phyloP scores from a whole-genome alignment of 35 echinoderm and acorn worm genomes.

The Hemicentrotus pulcherrimus region DNA sequence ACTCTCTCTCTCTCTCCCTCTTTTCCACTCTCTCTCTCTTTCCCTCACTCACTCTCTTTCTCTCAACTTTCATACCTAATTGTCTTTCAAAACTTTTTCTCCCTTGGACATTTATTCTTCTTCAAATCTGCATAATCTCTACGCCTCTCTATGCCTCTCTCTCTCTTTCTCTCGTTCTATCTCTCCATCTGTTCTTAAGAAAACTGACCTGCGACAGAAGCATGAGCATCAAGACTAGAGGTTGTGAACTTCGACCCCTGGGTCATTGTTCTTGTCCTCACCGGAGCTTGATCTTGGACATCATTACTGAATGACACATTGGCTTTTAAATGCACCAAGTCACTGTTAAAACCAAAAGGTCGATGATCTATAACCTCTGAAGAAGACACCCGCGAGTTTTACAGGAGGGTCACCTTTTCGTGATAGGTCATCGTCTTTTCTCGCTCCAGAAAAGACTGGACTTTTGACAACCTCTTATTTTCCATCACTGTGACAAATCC shows the following conservation, averaged over 20 bases:
- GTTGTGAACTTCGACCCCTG: conserved; percentile 38
- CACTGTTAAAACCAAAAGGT: neutral
- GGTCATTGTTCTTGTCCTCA: neutral
- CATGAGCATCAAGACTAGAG: conserved; percentile 14
- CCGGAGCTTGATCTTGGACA: neutral
- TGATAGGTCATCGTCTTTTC: conserved; percentile 24
- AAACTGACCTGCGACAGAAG: conserved; percentile 32
- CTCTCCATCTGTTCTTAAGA: neutral
- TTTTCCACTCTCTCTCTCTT: neutral
- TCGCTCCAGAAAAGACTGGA: conserved; percentile 23
- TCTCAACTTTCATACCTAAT: neutral
- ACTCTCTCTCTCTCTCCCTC: neutral
- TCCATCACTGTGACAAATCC: neutral
- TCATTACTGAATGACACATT: neutral
- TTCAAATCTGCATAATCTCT: neutral
- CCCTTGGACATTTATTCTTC: too few species aligned
- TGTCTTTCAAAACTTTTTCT: too few species aligned
- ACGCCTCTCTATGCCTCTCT: neutral
- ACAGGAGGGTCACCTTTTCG: neutral
- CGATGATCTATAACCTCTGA: conserved; percentile 28
- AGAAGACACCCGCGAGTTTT: neutral
- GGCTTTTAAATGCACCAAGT: neutral
- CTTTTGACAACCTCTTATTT: neutral
- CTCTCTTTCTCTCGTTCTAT: neutral
- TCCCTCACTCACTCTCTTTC: neutral